Evolutionary conservation across 1,140 invertebrate genomes (phyloP), one percentile per base, ranked within the genome.

Genomic region (Dinothrombium tinctorium): DNA sequence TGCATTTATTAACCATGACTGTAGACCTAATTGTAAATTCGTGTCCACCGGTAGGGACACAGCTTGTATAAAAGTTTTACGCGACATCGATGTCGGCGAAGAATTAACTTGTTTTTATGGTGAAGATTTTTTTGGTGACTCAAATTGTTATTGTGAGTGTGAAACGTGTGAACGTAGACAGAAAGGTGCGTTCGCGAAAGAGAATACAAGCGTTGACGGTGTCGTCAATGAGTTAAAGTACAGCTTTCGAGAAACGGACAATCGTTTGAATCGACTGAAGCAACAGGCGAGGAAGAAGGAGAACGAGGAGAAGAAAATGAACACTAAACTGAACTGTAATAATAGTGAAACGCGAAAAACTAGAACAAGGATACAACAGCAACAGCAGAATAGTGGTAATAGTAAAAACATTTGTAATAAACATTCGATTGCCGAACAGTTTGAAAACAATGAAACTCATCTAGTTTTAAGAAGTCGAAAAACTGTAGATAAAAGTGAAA

Each of bases 101-200:
- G 92, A 99, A 62, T 90, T 99, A 15, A 95, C 87, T 26, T 96
- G 90, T 58, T 90, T 84, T 59, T 98, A 98, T 64, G 92, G 90
- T 6, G 83, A 90, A 61, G 86, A 95, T 62, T 96, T 96, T 61
- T 98, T 96, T 63, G 92, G 90, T 6, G 87, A 95, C 60, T 72
- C 74, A 24, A 98, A 96, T 63, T 74, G 73, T 54, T 78, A 82
- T 47, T 96, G 92, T 61, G 92, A 98, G 65, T 98, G 92, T 65
- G 75, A 83, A 61, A 96, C 90, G 0, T 96, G 92, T 65, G 92
- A 98, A 65, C 72, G 70, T 66, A 42, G 48, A 21, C 33, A 26
- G 24, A 36, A 32, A 9, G 48, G 48, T 6, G 40, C 41, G 11
- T 49, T 44, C 26, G 15, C 47, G 11, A 28, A 40, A 31, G 9